A percentile compares a stretch with the other conserved stretches of the same genome.
Conservation (phyloP, 2,888 invertebrate genomes). For the Bugula neritina region DNA sequence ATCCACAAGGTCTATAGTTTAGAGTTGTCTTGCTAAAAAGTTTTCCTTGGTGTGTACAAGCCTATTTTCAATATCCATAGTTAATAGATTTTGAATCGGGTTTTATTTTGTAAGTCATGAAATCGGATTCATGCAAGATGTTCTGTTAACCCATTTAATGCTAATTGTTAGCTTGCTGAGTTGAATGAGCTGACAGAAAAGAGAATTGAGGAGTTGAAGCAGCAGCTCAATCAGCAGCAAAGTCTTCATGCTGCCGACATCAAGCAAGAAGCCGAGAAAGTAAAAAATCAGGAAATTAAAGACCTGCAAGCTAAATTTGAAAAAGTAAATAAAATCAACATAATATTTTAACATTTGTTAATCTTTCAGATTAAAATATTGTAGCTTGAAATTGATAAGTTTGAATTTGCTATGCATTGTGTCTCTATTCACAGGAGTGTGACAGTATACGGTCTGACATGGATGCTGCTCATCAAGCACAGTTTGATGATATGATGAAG, state of each 20-base stretch:
- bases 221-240: slow-evolving; percentile 9
- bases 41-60: too few relatives aligned
- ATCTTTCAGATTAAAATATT: too few relatives aligned
- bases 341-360: too few relatives aligned
- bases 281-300: not conserved
- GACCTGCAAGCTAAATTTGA: not conserved
- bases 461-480: slow-evolving; percentile 10
- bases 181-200: not conserved
- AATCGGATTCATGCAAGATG: too few relatives aligned
- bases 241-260: not conserved
- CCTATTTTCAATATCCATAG: too few relatives aligned
- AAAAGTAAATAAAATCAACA: not conserved
- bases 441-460: not conserved
- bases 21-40: too few relatives aligned
- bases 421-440: not conserved
- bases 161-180: not conserved
- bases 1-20: too few relatives aligned
- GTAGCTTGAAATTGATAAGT: too few relatives aligned
- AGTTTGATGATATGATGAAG: slow-evolving; percentile 14
- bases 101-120: too few relatives aligned
- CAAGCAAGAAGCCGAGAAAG: not conserved
- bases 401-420: too few relatives aligned
- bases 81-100: too few relatives aligned
- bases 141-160: too few relatives aligned
- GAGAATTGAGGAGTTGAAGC: not conserved